These are phyloP conservation scores for Drosophila acutilabella DNA, from an alignment of 2,888 invertebrate genomes.

Conservation along the genomic window DNA sequence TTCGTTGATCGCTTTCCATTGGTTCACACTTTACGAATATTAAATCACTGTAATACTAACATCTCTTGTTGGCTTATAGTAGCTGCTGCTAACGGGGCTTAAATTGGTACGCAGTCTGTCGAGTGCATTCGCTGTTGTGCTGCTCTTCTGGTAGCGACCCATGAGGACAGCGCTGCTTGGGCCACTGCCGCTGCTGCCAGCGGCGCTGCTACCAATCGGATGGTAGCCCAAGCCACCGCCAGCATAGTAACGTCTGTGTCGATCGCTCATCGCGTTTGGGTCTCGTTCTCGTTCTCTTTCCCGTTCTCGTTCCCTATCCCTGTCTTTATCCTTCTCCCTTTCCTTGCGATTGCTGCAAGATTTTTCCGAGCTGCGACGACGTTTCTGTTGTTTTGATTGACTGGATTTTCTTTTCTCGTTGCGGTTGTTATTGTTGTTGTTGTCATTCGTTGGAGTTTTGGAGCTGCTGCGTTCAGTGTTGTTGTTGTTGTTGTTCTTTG, in stretches of 20 bases:
- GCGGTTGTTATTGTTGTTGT: slow-evolving; percentile 40
- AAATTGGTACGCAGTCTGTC: slow-evolving; percentile 84
- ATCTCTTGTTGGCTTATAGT: slow-evolving; percentile 84
- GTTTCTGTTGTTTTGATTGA: slow-evolving; percentile 56
- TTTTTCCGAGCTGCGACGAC: slow-evolving; percentile 73
- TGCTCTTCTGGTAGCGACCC: slow-evolving; percentile 82
- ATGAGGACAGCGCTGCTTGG: slow-evolving; percentile 52
- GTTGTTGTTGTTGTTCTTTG: slow-evolving; percentile 30
- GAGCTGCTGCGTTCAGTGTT: slow-evolving; percentile 59
- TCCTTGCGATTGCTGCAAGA: slow-evolving; percentile 57
- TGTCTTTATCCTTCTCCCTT: slow-evolving; percentile 48
- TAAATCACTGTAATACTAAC: slow-evolving; percentile 78
- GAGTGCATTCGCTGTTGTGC: slow-evolving; percentile 82
- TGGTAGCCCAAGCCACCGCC: slow-evolving; percentile 75
- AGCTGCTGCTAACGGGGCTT: slow-evolving; percentile 84
- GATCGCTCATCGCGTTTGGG: slow-evolving; percentile 81
- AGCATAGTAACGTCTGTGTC: slow-evolving; percentile 83
- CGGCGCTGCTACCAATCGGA: slow-evolving; percentile 49
- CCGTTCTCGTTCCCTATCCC: slow-evolving; percentile 41
- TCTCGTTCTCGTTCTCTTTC: slow-evolving; percentile 43
- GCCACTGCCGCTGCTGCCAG: slow-evolving; percentile 29
- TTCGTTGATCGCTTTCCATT: slow-evolving; percentile 48
- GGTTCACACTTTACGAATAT: slow-evolving; percentile 44
- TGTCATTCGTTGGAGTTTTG: slow-evolving; percentile 36
- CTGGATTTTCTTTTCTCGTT: slow-evolving; percentile 47